phyloP scores from a whole-genome alignment of 2,113 vertebrate species.

The Saimiri boliviensis region DNA sequence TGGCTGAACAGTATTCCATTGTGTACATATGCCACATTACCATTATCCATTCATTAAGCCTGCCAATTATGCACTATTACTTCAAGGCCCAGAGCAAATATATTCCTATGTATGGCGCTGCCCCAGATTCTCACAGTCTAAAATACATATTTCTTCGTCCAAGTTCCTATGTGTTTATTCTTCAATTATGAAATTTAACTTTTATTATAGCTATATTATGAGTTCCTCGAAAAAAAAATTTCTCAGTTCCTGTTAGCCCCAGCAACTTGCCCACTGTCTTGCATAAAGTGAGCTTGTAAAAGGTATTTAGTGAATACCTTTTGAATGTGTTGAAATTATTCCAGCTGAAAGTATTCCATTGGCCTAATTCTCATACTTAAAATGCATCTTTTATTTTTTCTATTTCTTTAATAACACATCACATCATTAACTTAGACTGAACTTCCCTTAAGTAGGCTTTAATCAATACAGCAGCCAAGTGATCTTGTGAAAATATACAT shows the following conservation, averaged over 20 bases:
- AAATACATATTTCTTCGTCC: slow-evolving; percentile 2
- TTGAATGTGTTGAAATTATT: neutral
- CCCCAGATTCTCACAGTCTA: neutral
- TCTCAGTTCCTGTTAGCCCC: neutral
- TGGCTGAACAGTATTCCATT: neutral
- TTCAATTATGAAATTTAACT: neutral
- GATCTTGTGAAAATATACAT: neutral
- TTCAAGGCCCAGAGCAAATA: neutral
- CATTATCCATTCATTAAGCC: neutral
- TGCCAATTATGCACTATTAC: neutral
- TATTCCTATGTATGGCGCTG: neutral
- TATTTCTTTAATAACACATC: neutral
- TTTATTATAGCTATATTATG: neutral
- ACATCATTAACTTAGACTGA: neutral
- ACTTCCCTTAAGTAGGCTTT: neutral
- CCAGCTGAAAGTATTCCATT: neutral
- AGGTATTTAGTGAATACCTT: neutral
- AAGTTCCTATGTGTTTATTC: neutral
- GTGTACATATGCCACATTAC: neutral
- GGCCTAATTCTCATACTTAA: neutral
- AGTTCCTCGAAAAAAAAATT: neutral
- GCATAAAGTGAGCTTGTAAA: neutral
- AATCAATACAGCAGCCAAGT: neutral
- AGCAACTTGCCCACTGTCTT: neutral
- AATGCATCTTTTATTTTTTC: neutral